Percentiles rank a stretch among this genome's conserved stretches.
phyloP scores from a whole-genome alignment of 2,888 invertebrate genomes.

The Megalurothrips usitatus region DNA sequence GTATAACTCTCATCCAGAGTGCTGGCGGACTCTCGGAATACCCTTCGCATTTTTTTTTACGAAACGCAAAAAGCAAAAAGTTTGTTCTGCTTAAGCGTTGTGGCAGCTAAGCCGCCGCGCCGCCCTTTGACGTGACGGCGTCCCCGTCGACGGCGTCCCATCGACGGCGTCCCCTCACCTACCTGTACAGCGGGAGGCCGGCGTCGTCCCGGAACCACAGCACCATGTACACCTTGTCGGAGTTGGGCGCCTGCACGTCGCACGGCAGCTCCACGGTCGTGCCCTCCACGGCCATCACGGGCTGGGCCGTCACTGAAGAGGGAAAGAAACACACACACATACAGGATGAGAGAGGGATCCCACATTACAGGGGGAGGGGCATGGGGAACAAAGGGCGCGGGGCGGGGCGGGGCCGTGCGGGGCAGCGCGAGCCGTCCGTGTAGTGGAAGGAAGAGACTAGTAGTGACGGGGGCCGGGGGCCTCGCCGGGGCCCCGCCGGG shows the following conservation, averaged over 20 bases:
- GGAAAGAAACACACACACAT: neutral
- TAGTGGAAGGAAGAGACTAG: no score
- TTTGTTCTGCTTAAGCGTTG: no score
- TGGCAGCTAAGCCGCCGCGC: no score
- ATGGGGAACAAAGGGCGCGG: neutral
- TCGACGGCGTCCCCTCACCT: conserved; percentile 41
- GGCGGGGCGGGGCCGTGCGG: neutral
- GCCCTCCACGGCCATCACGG: conserved; percentile 82
- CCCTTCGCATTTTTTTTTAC: no score
- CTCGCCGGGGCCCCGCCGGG: no score
- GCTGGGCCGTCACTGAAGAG: conserved; percentile 63
- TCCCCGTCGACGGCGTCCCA: neutral
- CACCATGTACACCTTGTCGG: conserved; percentile 87
- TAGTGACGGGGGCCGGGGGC: no score
- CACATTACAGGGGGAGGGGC: neutral
- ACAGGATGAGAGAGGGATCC: neutral
- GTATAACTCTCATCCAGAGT: no score
- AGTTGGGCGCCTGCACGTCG: conserved; percentile 73
- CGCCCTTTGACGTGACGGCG: no score
- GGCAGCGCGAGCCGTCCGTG: no score
- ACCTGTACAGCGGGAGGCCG: conserved; percentile 86
- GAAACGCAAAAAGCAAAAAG: no score
- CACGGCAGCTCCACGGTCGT: conserved; percentile 83
- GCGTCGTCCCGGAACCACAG: conserved; percentile 87
- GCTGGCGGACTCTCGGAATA: no score